phyloP scores from a whole-genome alignment of 2,113 vertebrate species.

The Ancistrus triradiatus region DNA sequence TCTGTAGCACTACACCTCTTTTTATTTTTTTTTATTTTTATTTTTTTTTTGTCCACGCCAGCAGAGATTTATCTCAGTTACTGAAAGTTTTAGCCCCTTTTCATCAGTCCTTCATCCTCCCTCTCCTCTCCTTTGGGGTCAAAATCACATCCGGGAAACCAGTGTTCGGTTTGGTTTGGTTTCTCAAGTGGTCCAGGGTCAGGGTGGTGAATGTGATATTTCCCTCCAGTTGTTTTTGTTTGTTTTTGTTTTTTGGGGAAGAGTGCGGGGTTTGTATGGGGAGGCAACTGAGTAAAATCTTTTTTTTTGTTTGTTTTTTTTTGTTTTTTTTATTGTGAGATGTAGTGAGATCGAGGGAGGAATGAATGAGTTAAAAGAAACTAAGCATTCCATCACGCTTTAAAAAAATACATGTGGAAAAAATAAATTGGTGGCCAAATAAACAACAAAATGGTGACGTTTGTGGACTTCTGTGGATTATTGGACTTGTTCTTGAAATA shows the following conservation, averaged over 20 bases:
- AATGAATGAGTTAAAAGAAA: conserved; percentile 45
- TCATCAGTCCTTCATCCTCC: conserved; percentile 49
- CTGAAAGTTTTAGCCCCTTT: conserved; percentile 55
- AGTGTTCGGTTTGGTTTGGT: conserved; percentile 25
- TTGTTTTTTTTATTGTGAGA: conserved; percentile 2
- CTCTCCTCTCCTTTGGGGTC: conserved; percentile 22
- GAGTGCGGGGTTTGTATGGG: conserved; percentile 5
- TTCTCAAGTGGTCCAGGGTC: conserved; percentile 35
- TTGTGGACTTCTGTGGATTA: neutral
- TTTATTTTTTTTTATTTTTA: neutral
- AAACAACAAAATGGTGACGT: conserved; percentile 80
- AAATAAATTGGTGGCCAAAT: conserved; percentile 86
- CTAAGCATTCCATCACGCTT: conserved; percentile 77
- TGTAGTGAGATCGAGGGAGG: conserved; percentile 21
- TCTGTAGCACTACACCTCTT: conserved; percentile 54
- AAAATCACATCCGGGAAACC: neutral
- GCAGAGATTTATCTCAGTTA: conserved; percentile 63
- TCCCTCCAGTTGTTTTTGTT: conserved; percentile 27
- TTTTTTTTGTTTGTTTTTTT: conserved; percentile 5
- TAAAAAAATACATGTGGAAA: conserved; percentile 70
- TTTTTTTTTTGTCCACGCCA: conserved; percentile 52
- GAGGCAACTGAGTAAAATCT: conserved; percentile 21
- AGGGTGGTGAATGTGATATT: conserved; percentile 35
- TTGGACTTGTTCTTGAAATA: neutral
- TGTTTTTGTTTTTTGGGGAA: conserved; percentile 27